Percentiles rank a stretch among this genome's conserved stretches.
Evolutionary conservation across 2,113 vertebrate genomes (phyloP).

Genomic region (Echinops telfairi): DNA sequence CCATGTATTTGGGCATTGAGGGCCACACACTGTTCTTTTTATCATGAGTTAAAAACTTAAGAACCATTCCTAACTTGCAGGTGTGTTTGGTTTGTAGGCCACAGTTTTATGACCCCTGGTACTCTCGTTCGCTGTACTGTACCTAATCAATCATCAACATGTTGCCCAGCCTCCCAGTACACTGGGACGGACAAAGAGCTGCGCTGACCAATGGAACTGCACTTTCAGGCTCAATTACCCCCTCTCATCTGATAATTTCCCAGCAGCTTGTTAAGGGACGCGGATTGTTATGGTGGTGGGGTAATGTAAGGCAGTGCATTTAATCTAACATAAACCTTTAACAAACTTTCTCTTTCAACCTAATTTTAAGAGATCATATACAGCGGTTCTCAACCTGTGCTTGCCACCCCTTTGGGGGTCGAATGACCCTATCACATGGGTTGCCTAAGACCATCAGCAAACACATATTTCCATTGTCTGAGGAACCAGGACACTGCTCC

Average conservation of each 20-base stretch:
- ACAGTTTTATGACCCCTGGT: neutral
- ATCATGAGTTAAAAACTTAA: neutral
- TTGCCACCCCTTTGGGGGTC: too few relatives aligned
- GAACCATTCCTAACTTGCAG: neutral
- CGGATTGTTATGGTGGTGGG: neutral
- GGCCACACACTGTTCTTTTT: neutral
- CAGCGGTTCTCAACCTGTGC: too few relatives aligned
- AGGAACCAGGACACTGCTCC: too few relatives aligned
- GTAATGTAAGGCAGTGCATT: neutral
- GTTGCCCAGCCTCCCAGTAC: neutral
- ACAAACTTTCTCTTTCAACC: neutral
- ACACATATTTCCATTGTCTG: too few relatives aligned
- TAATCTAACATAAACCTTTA: neutral
- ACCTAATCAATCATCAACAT: neutral
- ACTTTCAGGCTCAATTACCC: slow-evolving; percentile 34
- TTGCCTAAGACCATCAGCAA: too few relatives aligned
- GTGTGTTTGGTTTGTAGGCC: neutral
- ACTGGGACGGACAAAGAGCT: neutral
- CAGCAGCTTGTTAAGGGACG: neutral
- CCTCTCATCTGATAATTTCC: neutral
- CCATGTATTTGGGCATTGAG: neutral
- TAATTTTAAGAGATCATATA: neutral
- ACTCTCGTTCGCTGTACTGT: neutral
- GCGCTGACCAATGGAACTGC: neutral
- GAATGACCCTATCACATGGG: too few relatives aligned